Percentiles rank a stretch among this genome's conserved stretches.
These are phyloP conservation scores for Mimas tiliae DNA, from an alignment of 2,888 invertebrate species.

Conservation along the genomic window DNA sequence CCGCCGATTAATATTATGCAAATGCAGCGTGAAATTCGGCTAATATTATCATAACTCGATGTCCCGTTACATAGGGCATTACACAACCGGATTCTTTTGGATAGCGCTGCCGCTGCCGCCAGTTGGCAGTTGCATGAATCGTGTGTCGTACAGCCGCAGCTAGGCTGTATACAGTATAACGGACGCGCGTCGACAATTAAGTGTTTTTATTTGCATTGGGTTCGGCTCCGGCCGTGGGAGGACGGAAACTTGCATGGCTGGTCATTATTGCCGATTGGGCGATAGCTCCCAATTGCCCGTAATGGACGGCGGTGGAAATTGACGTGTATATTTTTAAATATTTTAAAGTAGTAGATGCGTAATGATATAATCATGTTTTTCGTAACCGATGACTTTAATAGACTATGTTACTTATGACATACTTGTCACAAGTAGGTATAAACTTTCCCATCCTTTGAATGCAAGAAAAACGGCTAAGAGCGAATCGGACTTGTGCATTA, in stretches of 20 bases:
- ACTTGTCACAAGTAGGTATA: too few species aligned
- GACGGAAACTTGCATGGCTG: constrained; percentile 5
- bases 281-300: background rate
- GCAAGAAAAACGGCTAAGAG: too few species aligned
- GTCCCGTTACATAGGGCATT: constrained; percentile 81
- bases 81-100: constrained; percentile 74
- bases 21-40: constrained; percentile 77
- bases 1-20: constrained; percentile 74
- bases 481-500: too few species aligned
- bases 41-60: constrained; percentile 82
- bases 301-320: background rate
- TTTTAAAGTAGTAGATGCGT: background rate
- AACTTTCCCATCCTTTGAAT: too few species aligned
- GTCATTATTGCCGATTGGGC: constrained; percentile 8
- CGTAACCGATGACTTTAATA: background rate
- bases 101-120: constrained; percentile 51
- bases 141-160: constrained; percentile 62
- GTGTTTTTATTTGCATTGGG: constrained; percentile 80
- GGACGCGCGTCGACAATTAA: constrained; percentile 81
- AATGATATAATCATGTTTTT: background rate
- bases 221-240: constrained; percentile 51
- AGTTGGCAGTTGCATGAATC: constrained; percentile 57
- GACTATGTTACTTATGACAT: too few species aligned
- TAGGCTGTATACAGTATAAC: constrained; percentile 76
- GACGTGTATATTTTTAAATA: background rate